Percentiles rank a stretch among this genome's conserved stretches.
Evolutionary conservation across 2,797 vertebrate genomes (phyloP).

Genomic region (Phrynocephalus forsythii): DNA sequence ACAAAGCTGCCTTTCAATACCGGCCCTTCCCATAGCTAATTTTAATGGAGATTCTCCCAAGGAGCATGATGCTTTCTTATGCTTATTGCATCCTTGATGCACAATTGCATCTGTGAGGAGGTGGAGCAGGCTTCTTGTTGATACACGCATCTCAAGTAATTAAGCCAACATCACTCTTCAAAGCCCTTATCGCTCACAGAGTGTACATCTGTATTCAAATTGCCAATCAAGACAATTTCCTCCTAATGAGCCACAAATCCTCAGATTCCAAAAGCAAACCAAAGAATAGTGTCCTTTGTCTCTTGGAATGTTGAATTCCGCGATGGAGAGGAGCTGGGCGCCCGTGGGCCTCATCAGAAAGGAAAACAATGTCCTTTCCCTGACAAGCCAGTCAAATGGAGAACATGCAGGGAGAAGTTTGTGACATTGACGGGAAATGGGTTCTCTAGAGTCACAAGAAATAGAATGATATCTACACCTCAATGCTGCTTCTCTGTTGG

Average conservation of each 20-base stretch:
- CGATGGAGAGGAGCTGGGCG: background rate
- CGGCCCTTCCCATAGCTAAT: constrained; percentile 33
- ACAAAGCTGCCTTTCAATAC: constrained; percentile 2
- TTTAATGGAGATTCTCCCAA: constrained; percentile 45
- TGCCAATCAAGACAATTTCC: constrained; percentile 22
- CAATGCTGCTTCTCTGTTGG: background rate
- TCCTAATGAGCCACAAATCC: background rate
- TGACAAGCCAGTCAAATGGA: background rate
- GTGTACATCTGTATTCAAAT: constrained; percentile 29
- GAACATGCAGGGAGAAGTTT: background rate
- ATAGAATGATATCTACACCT: background rate
- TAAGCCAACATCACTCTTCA: constrained; percentile 40
- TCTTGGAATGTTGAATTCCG: background rate
- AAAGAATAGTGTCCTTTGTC: background rate
- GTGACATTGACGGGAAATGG: background rate
- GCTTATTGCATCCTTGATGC: constrained; percentile 12
- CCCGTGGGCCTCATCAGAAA: background rate
- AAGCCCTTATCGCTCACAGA: constrained; percentile 13
- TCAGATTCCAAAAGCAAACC: background rate
- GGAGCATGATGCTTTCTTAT: constrained; percentile 30
- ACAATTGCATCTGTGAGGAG: constrained; percentile 24
- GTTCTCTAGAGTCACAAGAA: background rate
- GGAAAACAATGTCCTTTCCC: background rate
- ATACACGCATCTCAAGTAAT: constrained; percentile 46
- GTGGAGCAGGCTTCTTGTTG: constrained; percentile 11